phyloP scores from a whole-genome alignment of 1,140 invertebrate species.

The Ostrea denselamellosa region DNA sequence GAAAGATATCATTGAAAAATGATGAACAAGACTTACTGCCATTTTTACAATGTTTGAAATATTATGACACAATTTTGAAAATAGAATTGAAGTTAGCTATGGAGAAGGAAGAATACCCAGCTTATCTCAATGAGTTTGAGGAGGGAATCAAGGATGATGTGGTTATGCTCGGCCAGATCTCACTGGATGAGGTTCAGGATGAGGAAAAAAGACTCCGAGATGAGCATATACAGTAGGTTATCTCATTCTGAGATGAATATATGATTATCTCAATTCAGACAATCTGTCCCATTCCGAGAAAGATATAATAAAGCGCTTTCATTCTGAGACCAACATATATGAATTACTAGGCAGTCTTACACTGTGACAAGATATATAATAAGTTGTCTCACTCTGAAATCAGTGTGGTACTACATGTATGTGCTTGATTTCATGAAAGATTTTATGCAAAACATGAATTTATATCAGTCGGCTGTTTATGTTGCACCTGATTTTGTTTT shows the following conservation, averaged over 20 bases:
- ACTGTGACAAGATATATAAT: not conserved
- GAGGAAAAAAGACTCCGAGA: slow-evolving; percentile 74
- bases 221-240: slow-evolving; percentile 67
- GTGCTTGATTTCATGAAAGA: too few relatives aligned
- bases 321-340: too few relatives aligned
- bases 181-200: slow-evolving; percentile 75
- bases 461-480: too few relatives aligned
- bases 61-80: too few relatives aligned
- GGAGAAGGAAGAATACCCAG: slow-evolving; percentile 68
- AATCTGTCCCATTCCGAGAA: not conserved
- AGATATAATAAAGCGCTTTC: not conserved
- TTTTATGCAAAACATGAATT: not conserved
- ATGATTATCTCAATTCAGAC: not conserved
- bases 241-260: not conserved
- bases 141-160: slow-evolving; percentile 72
- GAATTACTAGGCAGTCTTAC: not conserved
- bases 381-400: not conserved
- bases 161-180: slow-evolving; percentile 74
- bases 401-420: too few relatives aligned
- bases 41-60: too few relatives aligned
- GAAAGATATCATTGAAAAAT: too few relatives aligned
- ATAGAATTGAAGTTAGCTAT: slow-evolving; percentile 70
- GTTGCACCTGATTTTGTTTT: not conserved
- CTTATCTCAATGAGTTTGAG: slow-evolving; percentile 74
- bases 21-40: too few relatives aligned